Evolutionary conservation across 2,888 invertebrate species (phyloP).

Genomic region (Noctua janthe): DNA sequence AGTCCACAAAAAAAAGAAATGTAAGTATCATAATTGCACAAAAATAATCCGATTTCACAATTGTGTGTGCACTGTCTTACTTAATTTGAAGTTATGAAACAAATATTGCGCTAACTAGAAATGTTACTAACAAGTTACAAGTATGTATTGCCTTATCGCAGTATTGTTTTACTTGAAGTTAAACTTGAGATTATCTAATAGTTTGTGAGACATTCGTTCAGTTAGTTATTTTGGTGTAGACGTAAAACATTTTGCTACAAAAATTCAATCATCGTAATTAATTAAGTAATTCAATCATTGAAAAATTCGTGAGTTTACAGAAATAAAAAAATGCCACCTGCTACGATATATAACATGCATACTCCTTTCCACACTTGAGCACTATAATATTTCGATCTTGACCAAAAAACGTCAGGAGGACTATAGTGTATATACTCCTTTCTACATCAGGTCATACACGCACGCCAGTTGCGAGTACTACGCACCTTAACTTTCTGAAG

Average conservation of each 20-base stretch:
- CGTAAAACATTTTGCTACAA: not conserved
- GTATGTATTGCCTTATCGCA: constrained; percentile 17
- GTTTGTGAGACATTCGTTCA: constrained; percentile 5
- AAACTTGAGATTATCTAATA: constrained; percentile 7
- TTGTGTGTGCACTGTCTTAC: not conserved
- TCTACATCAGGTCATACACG: not conserved
- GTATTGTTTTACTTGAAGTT: constrained; percentile 23
- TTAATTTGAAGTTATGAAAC: constrained; percentile 6
- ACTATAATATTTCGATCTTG: too few species aligned
- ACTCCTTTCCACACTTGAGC: too few species aligned
- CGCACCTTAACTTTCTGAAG: not conserved
- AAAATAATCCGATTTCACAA: not conserved
- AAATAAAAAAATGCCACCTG: not conserved
- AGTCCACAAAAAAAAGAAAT: not conserved
- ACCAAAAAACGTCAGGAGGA: too few species aligned
- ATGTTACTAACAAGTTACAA: constrained; percentile 22
- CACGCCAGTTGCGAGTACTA: not conserved
- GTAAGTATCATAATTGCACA: not conserved
- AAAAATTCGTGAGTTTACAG: not conserved
- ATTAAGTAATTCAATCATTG: too few species aligned
- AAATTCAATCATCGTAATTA: not conserved
- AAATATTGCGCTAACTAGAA: constrained; percentile 36
- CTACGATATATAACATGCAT: not conserved
- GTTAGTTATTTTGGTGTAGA: not conserved
- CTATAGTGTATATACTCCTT: not conserved